phyloP scores from a whole-genome alignment of 2,888 invertebrate genomes.

The Acleris sparsana region DNA sequence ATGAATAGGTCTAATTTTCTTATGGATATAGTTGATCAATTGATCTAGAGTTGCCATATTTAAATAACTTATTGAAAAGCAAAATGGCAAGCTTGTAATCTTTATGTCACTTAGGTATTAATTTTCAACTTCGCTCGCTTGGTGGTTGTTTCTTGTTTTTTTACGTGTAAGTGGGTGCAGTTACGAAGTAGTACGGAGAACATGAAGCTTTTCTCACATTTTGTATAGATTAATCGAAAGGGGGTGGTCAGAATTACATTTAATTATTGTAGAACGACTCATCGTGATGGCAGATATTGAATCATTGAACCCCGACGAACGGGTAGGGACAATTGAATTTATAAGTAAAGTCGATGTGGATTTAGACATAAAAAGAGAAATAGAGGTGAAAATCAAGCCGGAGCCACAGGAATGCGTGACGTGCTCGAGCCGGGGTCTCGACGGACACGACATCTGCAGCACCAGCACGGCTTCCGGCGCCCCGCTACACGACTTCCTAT shows the following conservation, averaged over 20 bases:
- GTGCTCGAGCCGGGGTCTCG: conserved; percentile 57
- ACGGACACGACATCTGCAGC: conserved; percentile 54
- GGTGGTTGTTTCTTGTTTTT: conserved; percentile 36
- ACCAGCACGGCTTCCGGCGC: conserved; percentile 57
- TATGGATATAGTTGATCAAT: no score
- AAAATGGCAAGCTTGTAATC: no score
- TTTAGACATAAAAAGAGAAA: conserved; percentile 56
- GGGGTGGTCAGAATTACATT: not conserved
- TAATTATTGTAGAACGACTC: not conserved
- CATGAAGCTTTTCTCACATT: conserved; percentile 11
- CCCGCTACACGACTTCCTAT: conserved; percentile 58
- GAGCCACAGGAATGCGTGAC: conserved; percentile 68
- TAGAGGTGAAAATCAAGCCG: conserved; percentile 60
- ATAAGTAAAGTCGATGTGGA: conserved; percentile 46
- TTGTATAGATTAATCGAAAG: conserved; percentile 5
- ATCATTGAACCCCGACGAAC: conserved; percentile 59
- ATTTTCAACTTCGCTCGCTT: conserved; percentile 34
- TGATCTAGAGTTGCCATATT: no score
- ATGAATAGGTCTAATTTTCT: no score
- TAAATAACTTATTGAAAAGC: no score
- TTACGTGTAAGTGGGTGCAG: conserved; percentile 22
- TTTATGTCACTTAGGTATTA: conserved; percentile 17
- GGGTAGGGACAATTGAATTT: conserved; percentile 50
- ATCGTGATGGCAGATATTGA: conserved; percentile 59
- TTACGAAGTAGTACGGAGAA: conserved; percentile 9